These are phyloP conservation scores for Diplodus sargus DNA, from an alignment of 2,797 vertebrate species.

Conservation along the genomic window DNA sequence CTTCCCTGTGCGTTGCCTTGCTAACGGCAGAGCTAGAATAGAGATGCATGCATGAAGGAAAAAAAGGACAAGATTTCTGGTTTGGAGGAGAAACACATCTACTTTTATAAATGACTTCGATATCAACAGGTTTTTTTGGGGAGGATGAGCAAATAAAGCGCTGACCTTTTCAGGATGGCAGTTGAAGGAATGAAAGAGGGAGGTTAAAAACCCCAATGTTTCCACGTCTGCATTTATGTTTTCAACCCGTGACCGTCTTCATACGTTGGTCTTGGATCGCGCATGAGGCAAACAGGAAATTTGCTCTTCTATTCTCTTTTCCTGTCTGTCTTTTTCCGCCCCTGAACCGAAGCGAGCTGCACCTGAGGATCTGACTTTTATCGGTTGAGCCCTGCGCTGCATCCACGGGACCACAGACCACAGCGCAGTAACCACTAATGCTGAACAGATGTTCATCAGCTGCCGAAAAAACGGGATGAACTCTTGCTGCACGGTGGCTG, in stretches of 20 bases:
- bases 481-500: constrained; percentile 56
- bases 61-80: no score
- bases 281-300: constrained; percentile 34
- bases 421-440: constrained; percentile 70
- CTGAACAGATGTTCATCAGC: constrained; percentile 81
- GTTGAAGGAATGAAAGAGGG: no score
- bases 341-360: constrained; percentile 38
- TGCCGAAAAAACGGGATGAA: constrained; percentile 63
- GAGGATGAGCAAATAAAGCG: no score
- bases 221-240: neutral
- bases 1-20: no score
- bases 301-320: constrained; percentile 14
- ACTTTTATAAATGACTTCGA: no score
- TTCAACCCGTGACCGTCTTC: constrained; percentile 8
- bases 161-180: no score
- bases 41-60: no score
- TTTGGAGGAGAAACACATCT: no score
- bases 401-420: constrained; percentile 64
- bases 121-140: no score
- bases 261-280: constrained; percentile 1
- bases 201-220: neutral
- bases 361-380: constrained; percentile 69
- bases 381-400: constrained; percentile 53
- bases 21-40: no score
- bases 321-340: constrained; percentile 27